Conservation (phyloP, 2,888 invertebrate genomes). For the Venusia cambrica region DNA sequence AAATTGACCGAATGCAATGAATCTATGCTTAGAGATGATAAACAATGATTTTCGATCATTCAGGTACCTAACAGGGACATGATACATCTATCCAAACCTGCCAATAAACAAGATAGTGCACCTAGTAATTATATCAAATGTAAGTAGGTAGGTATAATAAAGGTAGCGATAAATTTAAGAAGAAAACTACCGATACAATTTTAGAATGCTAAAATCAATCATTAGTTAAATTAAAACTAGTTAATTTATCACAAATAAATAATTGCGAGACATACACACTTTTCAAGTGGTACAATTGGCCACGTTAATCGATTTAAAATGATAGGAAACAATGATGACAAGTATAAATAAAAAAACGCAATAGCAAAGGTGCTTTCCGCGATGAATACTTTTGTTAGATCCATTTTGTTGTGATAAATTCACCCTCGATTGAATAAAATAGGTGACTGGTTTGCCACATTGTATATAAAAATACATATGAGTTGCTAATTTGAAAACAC, state of each 20-base stretch:
- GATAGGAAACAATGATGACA: conserved; percentile 17
- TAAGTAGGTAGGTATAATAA: no score
- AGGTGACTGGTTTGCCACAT: conserved; percentile 17
- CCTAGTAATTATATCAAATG: no score
- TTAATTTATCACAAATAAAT: conserved; percentile 36
- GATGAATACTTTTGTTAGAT: conserved; percentile 33
- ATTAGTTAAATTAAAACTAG: conserved; percentile 30
- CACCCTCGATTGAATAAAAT: conserved; percentile 31
- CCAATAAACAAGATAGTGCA: conserved; percentile 29
- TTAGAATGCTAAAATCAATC: conserved; percentile 24
- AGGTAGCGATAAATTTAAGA: no score
- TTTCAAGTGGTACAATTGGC: conserved; percentile 31
- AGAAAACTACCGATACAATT: conserved; percentile 21
- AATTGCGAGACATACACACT: conserved; percentile 33
- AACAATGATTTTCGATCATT: conserved; percentile 48
- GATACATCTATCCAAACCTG: conserved; percentile 42
- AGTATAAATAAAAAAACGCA: no score
- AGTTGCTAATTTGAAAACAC: conserved; percentile 45
- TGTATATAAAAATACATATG: conserved; percentile 42
- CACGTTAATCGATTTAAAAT: conserved; percentile 18
- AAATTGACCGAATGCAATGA: conserved; percentile 32
- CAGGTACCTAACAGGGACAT: conserved; percentile 75
- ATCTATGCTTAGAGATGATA: conserved; percentile 21
- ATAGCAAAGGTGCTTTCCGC: no score
- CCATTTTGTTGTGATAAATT: conserved; percentile 43